Evolutionary conservation across 2,888 invertebrate genomes (phyloP).

Genomic region (Caenorhabditis virilis): DNA sequence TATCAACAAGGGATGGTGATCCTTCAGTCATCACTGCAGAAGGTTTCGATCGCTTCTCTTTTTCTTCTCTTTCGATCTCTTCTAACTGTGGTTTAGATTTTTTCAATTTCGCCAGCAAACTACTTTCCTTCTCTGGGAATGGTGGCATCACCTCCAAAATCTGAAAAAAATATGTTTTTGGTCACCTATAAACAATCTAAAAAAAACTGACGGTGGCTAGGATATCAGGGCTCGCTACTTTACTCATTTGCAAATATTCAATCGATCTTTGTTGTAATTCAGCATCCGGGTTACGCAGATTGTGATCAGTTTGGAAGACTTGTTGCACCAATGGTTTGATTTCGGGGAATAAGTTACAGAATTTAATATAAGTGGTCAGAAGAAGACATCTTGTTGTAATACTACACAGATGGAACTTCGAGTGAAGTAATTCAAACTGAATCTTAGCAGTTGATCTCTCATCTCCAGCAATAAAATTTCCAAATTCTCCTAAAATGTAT

Average conservation of each 20-base stretch:
- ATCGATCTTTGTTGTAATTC: conserved; percentile 97
- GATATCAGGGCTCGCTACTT: conserved; percentile 93
- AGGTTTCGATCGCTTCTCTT: conserved; percentile 67
- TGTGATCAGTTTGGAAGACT: conserved; percentile 79
- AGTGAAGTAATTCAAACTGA: conserved; percentile 96
- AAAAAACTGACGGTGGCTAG: conserved; percentile 72
- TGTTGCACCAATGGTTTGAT: conserved; percentile 93
- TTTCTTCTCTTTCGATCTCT: conserved; percentile 72
- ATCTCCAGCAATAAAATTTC: conserved; percentile 98
- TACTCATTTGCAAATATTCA: conserved; percentile 93
- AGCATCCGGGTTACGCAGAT: conserved; percentile 94
- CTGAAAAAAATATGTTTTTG: conserved; percentile 27
- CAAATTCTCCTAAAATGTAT: conserved; percentile 97
- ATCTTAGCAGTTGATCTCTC: conserved; percentile 91
- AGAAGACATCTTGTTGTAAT: conserved; percentile 93
- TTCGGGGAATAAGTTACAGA: conserved; percentile 98
- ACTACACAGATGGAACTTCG: conserved; percentile 96
- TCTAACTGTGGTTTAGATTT: conserved; percentile 96
- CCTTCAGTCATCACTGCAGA: conserved; percentile 37
- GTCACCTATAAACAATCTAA: neutral
- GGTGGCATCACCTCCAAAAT: conserved; percentile 97
- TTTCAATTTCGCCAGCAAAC: conserved; percentile 93
- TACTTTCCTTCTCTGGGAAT: conserved; percentile 90
- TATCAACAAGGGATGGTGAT: conserved; percentile 39
- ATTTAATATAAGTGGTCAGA: conserved; percentile 97